phyloP scores from a whole-genome alignment of 2,888 invertebrate genomes.

The Neocrepidodera transversa region DNA sequence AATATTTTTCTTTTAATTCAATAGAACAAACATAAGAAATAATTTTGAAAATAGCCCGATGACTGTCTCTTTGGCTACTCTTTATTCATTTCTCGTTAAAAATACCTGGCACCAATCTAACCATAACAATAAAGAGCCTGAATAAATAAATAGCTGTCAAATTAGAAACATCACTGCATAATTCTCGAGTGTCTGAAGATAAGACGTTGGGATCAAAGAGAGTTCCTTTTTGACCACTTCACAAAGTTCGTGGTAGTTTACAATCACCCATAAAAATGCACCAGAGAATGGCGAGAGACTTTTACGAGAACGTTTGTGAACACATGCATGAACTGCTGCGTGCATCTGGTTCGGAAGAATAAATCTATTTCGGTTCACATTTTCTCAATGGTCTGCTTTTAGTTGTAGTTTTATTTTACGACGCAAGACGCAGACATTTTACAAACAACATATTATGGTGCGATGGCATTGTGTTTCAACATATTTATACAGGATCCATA shows the following conservation, averaged over 20 bases:
- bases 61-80: neutral
- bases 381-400: conserved; percentile 39
- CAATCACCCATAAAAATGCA: conserved; percentile 42
- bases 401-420: conserved; percentile 30
- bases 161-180: conserved; percentile 35
- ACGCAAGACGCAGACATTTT: conserved; percentile 17
- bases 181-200: conserved; percentile 29
- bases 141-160: conserved; percentile 38
- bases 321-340: conserved; percentile 44
- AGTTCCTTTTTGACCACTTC: conserved; percentile 44
- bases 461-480: conserved; percentile 30
- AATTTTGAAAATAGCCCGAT: neutral
- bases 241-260: conserved; percentile 43
- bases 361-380: conserved; percentile 45
- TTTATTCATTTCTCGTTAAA: neutral
- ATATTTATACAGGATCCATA: conserved; percentile 11
- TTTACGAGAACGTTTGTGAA: conserved; percentile 39
- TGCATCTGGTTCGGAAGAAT: conserved; percentile 45
- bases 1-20: too few species aligned
- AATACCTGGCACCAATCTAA: conserved; percentile 30
- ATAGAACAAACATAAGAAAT: too few species aligned
- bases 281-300: conserved; percentile 33
- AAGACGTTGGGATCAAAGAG: conserved; percentile 34
- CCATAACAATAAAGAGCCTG: conserved; percentile 33
- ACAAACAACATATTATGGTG: conserved; percentile 22